A percentile compares a stretch with the other conserved stretches of the same genome.
phyloP scores from a whole-genome alignment of 2,797 vertebrate genomes.

The Micrastur ruficollis region DNA sequence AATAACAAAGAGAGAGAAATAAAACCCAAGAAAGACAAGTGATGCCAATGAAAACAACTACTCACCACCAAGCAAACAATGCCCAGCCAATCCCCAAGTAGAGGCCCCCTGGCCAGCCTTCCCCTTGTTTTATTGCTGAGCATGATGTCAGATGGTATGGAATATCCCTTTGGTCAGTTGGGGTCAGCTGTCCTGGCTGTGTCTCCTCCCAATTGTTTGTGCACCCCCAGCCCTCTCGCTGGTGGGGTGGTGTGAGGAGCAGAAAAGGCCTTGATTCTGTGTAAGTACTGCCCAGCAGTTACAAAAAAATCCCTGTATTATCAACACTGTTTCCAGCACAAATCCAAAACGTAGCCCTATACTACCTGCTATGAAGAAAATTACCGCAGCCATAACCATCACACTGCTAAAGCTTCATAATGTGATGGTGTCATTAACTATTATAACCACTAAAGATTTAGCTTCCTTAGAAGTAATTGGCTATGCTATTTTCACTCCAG shows the following conservation, averaged over 20 bases:
- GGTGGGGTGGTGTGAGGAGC: neutral
- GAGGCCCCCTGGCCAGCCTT: neutral
- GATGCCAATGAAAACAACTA: neutral
- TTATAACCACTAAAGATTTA: conserved; percentile 1
- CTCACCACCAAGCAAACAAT: neutral
- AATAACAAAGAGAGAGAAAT: neutral
- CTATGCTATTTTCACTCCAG: neutral
- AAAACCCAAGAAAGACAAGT: neutral
- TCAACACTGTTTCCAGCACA: neutral
- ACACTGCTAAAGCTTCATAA: neutral
- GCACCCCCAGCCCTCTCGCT: neutral
- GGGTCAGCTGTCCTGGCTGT: neutral
- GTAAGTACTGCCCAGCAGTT: neutral
- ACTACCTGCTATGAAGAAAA: neutral
- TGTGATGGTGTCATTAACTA: neutral
- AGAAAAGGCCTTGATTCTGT: neutral
- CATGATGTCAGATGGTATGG: neutral
- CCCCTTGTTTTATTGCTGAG: neutral
- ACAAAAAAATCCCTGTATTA: neutral
- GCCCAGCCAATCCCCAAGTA: neutral
- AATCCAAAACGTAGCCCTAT: neutral
- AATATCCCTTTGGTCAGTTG: rapidly evolving
- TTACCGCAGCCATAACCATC: neutral
- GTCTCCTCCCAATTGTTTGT: neutral
- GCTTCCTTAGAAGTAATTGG: neutral